Percentiles rank a stretch among this genome's conserved stretches.
Evolutionary conservation across 2,113 vertebrate species (phyloP).

Genomic region (Bubo bubo): DNA sequence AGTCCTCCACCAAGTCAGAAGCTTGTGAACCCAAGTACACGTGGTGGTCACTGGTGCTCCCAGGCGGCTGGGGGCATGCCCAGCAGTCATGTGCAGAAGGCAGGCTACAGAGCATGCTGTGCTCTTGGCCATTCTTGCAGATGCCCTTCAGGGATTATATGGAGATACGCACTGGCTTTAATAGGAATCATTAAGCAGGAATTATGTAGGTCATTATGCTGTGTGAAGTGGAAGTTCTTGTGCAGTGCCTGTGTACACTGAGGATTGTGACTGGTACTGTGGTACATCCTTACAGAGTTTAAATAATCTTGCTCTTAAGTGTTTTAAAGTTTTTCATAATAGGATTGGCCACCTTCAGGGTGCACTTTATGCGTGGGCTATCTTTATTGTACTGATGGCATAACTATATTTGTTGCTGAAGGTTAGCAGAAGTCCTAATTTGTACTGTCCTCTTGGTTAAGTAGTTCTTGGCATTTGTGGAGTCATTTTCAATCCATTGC

Average conservation of each 20-base stretch:
- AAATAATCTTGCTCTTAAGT: not conserved
- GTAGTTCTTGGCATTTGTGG: not conserved
- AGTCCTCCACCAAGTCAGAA: not conserved
- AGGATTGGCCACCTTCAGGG: not conserved
- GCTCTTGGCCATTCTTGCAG: not conserved
- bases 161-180: not conserved
- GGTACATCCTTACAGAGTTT: not conserved
- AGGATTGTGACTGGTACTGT: not conserved
- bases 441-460: not conserved
- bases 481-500: rapidly evolving
- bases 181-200: conserved; percentile 16
- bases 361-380: not conserved
- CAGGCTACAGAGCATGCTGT: not conserved
- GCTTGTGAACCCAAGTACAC: not conserved
- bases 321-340: not conserved
- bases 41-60: not conserved
- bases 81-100: not conserved
- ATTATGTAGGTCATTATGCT: conserved; percentile 5
- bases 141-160: not conserved
- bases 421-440: not conserved
- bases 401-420: not conserved
- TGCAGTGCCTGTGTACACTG: not conserved
- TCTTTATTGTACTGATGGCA: not conserved
- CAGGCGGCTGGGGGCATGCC: not conserved
- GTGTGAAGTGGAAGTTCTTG: not conserved